phyloP scores from a whole-genome alignment of 2,797 vertebrate genomes.

The Molothrus ater region DNA sequence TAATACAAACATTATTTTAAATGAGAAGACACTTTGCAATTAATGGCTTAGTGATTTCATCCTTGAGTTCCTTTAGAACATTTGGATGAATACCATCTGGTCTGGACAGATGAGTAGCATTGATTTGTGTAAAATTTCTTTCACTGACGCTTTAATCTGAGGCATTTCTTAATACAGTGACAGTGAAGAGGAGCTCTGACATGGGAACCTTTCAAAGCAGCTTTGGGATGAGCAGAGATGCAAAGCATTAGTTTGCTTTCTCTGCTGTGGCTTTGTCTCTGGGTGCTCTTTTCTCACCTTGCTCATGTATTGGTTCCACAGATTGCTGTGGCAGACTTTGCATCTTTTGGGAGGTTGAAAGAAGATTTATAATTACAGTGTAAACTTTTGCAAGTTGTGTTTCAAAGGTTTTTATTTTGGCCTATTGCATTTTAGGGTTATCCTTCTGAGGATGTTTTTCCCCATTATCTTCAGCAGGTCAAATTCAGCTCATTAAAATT shows the following conservation, averaged over 20 bases:
- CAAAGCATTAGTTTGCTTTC: not conserved
- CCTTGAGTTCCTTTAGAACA: conserved; percentile 18
- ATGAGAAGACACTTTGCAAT: not conserved
- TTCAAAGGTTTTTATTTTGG: not conserved
- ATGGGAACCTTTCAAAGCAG: not conserved
- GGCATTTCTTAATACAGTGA: not conserved
- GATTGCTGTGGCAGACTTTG: not conserved
- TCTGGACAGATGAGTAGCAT: not conserved
- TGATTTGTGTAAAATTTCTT: conserved; percentile 29
- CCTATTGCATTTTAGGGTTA: not conserved
- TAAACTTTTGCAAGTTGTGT: not conserved
- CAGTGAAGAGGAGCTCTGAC: not conserved
- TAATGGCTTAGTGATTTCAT: conserved; percentile 46
- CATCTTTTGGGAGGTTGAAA: not conserved
- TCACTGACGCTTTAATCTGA: not conserved
- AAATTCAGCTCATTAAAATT: not conserved
- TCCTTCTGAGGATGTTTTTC: not conserved
- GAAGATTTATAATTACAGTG: not conserved
- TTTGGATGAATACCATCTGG: conserved; percentile 25
- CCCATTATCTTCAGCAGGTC: not conserved
- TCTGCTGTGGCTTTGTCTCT: not conserved
- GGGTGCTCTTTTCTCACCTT: not conserved
- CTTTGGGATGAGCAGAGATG: not conserved
- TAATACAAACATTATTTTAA: conserved; percentile 43
- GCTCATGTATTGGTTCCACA: not conserved